Base-by-base conservation (phyloP, 2,797 vertebrate species). In the Acanthiza pusilla region DNA sequence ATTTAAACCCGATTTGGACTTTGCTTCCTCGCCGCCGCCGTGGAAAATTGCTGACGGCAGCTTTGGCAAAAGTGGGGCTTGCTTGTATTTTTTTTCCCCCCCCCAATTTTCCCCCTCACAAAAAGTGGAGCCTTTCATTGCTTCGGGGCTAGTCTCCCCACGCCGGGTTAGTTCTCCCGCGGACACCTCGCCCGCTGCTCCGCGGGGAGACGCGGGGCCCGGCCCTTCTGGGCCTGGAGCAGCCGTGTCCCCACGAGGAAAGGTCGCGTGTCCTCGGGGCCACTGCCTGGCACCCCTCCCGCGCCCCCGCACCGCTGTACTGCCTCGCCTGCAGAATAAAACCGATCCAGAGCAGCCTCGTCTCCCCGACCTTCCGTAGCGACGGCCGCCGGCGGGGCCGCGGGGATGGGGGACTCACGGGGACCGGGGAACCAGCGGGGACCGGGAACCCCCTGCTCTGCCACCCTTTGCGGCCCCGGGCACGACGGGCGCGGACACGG, bases 1-100 rank as follows among this genome's bases (percentile, higher is more conserved):
- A 94, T 91, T 91, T 92, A 80, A 82, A 92, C 91, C 45, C 48
- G 16, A 42, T 84, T 92, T 61, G 95, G 95, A 96, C 95, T 96
- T 95, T 92, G 95, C 66, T 92, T 88, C 70, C 50, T 81, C 32
- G 11, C 80, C 48, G 11, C 80, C 48, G 13, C 86, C 2, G 38
- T 17, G 45, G 50, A 89, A 95, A 96, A 86, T 34, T 89, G 94
- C 94, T 92, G 95, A 94, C 86, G 38, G 73, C 84, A 93, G 93
- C 88, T 73, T 76, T 88, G 80, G 92, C 40, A 57, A 43, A 94
- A 83, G 48, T 7, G 72, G 77, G 83, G 36, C 72, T 91, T 85
- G 67, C 42, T 91, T 43, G 50, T 65, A 17, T 34, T 38, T 29
- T 54, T 86, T 76, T 55, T 38, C 54, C 30, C 57, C 12, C 30